A percentile compares a stretch with the other conserved stretches of the same genome.
phyloP scores from a whole-genome alignment of 2,113 vertebrate species.

The Ceratotherium simum region DNA sequence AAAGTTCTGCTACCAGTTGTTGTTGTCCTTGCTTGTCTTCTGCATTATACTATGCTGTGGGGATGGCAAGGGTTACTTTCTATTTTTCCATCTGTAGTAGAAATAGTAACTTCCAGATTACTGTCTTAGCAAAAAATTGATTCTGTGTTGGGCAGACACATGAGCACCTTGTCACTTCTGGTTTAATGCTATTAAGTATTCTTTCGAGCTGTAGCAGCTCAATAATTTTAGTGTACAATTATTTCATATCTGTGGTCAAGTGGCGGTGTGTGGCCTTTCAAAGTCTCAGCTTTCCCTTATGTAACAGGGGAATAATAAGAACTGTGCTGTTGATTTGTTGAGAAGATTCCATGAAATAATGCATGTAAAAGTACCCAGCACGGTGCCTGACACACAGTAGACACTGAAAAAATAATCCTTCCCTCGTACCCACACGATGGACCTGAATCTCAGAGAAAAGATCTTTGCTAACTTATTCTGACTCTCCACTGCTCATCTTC shows the following conservation, averaged over 20 bases:
- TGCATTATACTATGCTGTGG: neutral
- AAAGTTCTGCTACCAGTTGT: neutral
- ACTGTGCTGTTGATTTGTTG: neutral
- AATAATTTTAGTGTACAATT: neutral
- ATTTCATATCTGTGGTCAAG: neutral
- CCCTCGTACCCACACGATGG: neutral
- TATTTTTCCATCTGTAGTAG: neutral
- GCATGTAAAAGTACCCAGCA: neutral
- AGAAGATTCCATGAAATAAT: neutral
- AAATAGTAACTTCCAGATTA: neutral
- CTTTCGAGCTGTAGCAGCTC: neutral
- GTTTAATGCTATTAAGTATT: slow-evolving; percentile 9
- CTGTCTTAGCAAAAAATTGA: neutral
- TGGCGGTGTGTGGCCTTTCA: neutral
- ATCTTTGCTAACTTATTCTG: neutral
- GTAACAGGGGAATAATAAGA: neutral
- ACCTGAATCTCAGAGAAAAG: neutral
- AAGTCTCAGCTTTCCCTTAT: neutral
- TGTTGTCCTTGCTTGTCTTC: neutral
- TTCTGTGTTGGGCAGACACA: neutral
- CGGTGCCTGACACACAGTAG: no score
- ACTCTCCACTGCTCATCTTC: neutral
- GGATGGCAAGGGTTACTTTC: neutral
- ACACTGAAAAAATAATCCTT: neutral
- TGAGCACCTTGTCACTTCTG: neutral